phyloP scores from a whole-genome alignment of 2,888 invertebrate species.

The Sesia apiformis region DNA sequence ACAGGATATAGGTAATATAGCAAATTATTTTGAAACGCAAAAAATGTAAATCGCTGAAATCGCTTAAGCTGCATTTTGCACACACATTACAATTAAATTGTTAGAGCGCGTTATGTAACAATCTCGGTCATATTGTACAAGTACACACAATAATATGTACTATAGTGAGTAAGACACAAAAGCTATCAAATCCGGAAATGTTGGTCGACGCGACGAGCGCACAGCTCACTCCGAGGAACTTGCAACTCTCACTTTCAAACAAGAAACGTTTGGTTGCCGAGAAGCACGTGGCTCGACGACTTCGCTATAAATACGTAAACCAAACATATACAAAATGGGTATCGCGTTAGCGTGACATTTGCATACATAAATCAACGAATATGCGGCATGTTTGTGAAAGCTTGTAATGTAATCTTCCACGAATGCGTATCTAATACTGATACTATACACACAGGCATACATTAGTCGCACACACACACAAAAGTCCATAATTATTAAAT shows the following conservation, averaged over 20 bases:
- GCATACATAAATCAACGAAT: conserved; percentile 12
- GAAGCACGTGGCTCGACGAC: conserved; percentile 32
- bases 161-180: conserved; percentile 13
- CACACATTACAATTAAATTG: too few relatives aligned
- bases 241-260: conserved; percentile 61
- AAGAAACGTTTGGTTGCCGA: conserved; percentile 46
- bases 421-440: conserved; percentile 26
- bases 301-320: conserved; percentile 37
- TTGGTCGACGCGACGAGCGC: conserved; percentile 37
- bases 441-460: conserved; percentile 16
- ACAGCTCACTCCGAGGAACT: conserved; percentile 47
- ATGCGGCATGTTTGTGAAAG: conserved; percentile 15
- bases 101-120: too few relatives aligned
- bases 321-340: neutral
- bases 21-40: too few relatives aligned
- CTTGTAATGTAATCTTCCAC: conserved; percentile 22
- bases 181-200: conserved; percentile 26
- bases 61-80: too few relatives aligned
- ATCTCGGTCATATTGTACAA: too few relatives aligned
- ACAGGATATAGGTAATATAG: too few relatives aligned
- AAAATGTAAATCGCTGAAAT: too few relatives aligned
- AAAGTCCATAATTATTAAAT: conserved; percentile 62
- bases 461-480: conserved; percentile 9
- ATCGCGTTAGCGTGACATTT: conserved; percentile 32
- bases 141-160: too few relatives aligned